Percentiles rank a stretch among this genome's conserved stretches.
Evolutionary conservation across 2,888 invertebrate species (phyloP).

Genomic region (Hypomecis atomaria): DNA sequence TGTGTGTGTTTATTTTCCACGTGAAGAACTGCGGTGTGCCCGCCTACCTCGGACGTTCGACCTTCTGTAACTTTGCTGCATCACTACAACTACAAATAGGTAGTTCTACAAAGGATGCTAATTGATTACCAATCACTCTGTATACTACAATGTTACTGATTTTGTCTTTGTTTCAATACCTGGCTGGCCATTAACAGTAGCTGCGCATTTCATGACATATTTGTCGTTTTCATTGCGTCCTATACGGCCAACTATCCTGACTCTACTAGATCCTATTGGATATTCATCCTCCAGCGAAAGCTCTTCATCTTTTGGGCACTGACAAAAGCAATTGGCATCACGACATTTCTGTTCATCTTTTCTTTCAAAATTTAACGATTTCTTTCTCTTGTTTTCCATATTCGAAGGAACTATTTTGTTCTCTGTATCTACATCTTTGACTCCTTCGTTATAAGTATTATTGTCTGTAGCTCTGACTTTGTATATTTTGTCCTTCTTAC

Average conservation of each 20-base stretch:
- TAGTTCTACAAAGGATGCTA: no score
- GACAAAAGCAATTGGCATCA: constrained; percentile 18
- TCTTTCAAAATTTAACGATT: constrained; percentile 41
- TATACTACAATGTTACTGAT: no score
- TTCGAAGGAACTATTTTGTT: constrained; percentile 44
- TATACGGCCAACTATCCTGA: constrained; percentile 65
- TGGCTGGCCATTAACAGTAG: constrained; percentile 64
- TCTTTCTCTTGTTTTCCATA: constrained; percentile 63
- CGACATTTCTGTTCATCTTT: constrained; percentile 37
- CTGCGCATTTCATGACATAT: constrained; percentile 68
- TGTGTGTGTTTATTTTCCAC: no score
- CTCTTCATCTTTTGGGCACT: neutral
- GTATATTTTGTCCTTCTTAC: constrained; percentile 58
- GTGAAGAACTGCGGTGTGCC: no score
- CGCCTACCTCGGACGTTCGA: no score
- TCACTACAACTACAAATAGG: no score
- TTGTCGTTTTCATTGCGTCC: constrained; percentile 65
- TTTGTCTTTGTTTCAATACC: constrained; percentile 45
- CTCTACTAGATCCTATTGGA: constrained; percentile 50
- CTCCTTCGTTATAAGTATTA: constrained; percentile 47
- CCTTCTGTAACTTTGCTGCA: no score
- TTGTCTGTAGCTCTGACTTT: constrained; percentile 66
- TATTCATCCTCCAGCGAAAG: constrained; percentile 1
- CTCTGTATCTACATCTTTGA: constrained; percentile 54
- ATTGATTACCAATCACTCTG: no score